A percentile compares a stretch with the other conserved stretches of the same genome.
Conservation (phyloP, 2,113 vertebrate genomes). For the Bolborhynchus lineola region DNA sequence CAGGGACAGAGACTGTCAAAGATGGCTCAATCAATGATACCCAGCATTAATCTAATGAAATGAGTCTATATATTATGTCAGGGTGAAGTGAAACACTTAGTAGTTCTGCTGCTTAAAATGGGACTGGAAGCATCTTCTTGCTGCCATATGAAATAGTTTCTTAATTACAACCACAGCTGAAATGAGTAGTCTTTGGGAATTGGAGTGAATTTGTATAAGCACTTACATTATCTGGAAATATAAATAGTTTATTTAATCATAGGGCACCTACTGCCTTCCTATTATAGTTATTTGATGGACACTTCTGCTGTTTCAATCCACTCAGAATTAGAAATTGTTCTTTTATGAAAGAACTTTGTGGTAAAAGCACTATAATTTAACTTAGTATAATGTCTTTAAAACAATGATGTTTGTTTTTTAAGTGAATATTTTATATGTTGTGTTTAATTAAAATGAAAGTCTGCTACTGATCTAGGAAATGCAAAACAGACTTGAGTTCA, state of each 20-base stretch:
- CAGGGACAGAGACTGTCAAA: background rate
- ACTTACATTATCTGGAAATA: conserved; percentile 74
- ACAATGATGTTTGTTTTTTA: conserved; percentile 79
- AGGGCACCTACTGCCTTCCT: conserved; percentile 56
- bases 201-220: conserved; percentile 74
- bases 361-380: conserved; percentile 64
- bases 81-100: conserved; percentile 45
- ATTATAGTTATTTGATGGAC: conserved; percentile 71
- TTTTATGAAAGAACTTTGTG: conserved; percentile 49
- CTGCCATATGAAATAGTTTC: conserved; percentile 56
- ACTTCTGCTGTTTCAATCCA: conserved; percentile 62
- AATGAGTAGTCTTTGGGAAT: conserved; percentile 66
- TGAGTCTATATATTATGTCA: conserved; percentile 53
- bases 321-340: conserved; percentile 61
- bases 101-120: conserved; percentile 38
- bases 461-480: conserved; percentile 76
- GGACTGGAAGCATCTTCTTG: conserved; percentile 53
- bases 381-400: conserved; percentile 74
- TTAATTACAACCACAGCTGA: conserved; percentile 69
- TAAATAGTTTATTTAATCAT: conserved; percentile 76
- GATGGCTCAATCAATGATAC: background rate
- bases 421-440: conserved; percentile 81
- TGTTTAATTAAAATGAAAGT: conserved; percentile 86
- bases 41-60: conserved; percentile 52
- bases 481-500: conserved; percentile 74